Evolutionary conservation across 2,797 vertebrate genomes (phyloP).

Genomic region (Erpetoichthys calabaricus): DNA sequence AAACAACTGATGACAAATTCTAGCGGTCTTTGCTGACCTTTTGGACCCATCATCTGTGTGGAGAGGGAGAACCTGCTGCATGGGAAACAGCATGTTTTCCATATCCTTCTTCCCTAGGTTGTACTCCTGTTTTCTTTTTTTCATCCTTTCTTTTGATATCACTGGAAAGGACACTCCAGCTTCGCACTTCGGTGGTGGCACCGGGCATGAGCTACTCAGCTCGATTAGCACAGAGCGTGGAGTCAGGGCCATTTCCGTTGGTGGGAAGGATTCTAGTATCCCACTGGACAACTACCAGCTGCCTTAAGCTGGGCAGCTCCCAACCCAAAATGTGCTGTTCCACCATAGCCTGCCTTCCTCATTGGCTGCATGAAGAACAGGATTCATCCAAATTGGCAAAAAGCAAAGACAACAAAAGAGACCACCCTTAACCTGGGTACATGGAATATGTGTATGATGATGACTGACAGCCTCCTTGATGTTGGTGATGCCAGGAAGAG

Average conservation of each 20-base stretch:
- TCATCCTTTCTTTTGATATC: too few species aligned
- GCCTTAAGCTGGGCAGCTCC: background rate
- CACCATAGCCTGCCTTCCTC: too few species aligned
- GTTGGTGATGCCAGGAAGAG: background rate
- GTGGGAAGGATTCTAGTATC: conserved; percentile 6
- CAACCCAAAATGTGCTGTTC: too few species aligned
- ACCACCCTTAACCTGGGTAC: too few species aligned
- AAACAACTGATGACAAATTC: conserved; percentile 1
- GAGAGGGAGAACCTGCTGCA: conserved; percentile 2
- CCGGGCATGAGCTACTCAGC: conserved; percentile 5
- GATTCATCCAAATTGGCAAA: background rate
- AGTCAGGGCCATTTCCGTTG: conserved; percentile 3
- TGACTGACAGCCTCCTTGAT: background rate
- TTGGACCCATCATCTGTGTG: conserved; percentile 1
- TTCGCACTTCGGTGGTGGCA: background rate
- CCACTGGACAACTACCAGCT: background rate
- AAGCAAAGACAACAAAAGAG: background rate
- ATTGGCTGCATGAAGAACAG: background rate
- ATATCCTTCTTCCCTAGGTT: conserved; percentile 6
- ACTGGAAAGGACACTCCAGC: conserved; percentile 11
- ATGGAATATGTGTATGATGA: background rate
- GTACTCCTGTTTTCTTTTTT: background rate
- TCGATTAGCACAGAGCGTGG: conserved; percentile 6
- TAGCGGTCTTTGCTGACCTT: background rate
- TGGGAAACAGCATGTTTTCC: conserved; percentile 9